Evolutionary conservation across 2,113 vertebrate genomes (phyloP).

Genomic region (Nyctibius bracteatus): DNA sequence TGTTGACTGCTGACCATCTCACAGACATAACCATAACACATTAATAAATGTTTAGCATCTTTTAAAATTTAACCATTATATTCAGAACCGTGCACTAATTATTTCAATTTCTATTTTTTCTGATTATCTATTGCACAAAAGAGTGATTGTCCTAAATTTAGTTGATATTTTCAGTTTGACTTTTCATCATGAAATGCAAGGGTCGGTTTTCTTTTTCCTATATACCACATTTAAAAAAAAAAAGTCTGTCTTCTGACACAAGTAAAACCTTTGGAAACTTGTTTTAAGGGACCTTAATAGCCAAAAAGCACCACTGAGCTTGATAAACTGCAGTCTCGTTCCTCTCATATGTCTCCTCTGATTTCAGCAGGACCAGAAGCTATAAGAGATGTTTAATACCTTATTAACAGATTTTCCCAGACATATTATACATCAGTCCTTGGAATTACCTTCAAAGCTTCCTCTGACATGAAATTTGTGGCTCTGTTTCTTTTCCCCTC

Average conservation of each 20-base stretch:
- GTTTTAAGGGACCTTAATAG: background rate
- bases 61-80: background rate
- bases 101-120: background rate
- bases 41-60: background rate
- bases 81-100: background rate
- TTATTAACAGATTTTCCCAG: background rate
- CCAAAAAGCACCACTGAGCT: background rate
- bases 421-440: background rate
- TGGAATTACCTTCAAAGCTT: background rate
- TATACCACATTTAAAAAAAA: background rate
- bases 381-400: background rate
- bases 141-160: background rate
- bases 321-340: background rate
- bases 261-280: background rate
- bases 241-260: background rate
- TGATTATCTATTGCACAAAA: background rate
- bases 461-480: background rate
- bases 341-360: background rate
- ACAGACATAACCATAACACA: background rate
- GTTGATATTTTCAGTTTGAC: background rate
- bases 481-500: background rate
- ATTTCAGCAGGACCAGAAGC: background rate
- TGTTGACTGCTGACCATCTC: background rate
- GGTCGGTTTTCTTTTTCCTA: background rate
- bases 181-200: accelerated